Conservation (phyloP, 2,888 invertebrate genomes). For the Copidosoma aretas region DNA sequence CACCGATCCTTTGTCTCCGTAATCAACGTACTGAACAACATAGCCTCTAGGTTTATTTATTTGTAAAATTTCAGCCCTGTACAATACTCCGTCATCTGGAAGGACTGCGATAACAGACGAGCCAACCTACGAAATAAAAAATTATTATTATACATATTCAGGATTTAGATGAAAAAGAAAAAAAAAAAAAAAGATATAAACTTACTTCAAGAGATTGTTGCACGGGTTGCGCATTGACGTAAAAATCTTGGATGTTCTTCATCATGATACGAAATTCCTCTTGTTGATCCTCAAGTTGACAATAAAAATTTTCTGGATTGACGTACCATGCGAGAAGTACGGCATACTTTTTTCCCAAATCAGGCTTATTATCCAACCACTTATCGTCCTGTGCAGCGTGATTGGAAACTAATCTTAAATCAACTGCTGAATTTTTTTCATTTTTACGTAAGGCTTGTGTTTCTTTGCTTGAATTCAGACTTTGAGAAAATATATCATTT, state of each 20-base stretch:
- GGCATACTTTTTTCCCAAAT: constrained; percentile 66
- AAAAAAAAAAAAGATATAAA: neutral
- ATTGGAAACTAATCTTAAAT: constrained; percentile 49
- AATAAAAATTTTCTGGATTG: constrained; percentile 76
- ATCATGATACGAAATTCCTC: constrained; percentile 72
- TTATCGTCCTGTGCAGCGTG: constrained; percentile 65
- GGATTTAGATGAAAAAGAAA: neutral
- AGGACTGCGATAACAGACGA: constrained; percentile 74
- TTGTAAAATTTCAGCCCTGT: constrained; percentile 71
- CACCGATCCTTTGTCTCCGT: constrained; percentile 75
- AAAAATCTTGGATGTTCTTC: constrained; percentile 74
- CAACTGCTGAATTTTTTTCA: neutral
- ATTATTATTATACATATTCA: neutral
- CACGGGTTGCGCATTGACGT: constrained; percentile 64
- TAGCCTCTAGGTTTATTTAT: constrained; percentile 68
- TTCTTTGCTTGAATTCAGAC: constrained; percentile 46
- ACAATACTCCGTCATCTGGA: constrained; percentile 74
- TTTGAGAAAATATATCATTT: constrained; percentile 50
- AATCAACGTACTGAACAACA: constrained; percentile 77
- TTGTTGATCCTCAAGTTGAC: constrained; percentile 64
- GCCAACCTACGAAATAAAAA: constrained; percentile 64
- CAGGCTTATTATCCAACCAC: constrained; percentile 64
- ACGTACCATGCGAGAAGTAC: constrained; percentile 78
- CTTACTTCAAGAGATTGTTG: constrained; percentile 49
- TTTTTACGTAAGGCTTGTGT: constrained; percentile 44